Evolutionary conservation across 1,140 invertebrate genomes (phyloP).

Genomic region (Vanessa atalanta): DNA sequence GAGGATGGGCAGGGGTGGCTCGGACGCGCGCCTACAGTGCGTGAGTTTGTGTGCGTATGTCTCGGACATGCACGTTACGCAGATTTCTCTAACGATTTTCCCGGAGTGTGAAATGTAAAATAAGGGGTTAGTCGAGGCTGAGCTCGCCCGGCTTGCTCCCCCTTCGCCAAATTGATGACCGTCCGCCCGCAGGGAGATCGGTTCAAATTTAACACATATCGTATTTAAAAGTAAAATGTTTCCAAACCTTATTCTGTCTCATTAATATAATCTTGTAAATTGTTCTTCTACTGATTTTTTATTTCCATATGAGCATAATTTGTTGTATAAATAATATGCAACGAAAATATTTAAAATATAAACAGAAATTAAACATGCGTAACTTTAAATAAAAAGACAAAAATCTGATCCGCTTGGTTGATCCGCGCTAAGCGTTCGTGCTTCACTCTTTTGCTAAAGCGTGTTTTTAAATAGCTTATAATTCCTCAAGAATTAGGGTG

Average conservation of each 20-base stretch:
- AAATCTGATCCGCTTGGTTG: too few species aligned
- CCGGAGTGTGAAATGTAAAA: constrained; percentile 81
- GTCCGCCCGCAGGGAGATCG: constrained; percentile 72
- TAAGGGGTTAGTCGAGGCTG: constrained; percentile 77
- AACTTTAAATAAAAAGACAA: too few species aligned
- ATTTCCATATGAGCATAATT: background rate
- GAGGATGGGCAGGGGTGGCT: constrained; percentile 56
- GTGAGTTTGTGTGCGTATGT: constrained; percentile 65
- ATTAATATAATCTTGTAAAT: constrained; percentile 65
- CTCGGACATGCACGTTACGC: constrained; percentile 77
- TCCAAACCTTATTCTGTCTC: constrained; percentile 54
- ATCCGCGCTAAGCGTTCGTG: too few species aligned
- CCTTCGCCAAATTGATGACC: constrained; percentile 76
- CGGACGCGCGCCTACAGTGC: constrained; percentile 53
- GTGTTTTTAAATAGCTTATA: too few species aligned
- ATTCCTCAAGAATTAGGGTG: too few species aligned
- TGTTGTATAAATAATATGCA: background rate
- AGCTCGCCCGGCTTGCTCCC: constrained; percentile 51
- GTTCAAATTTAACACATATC: constrained; percentile 79
- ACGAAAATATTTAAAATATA: too few species aligned
- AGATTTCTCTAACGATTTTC: constrained; percentile 81
- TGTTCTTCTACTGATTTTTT: constrained; percentile 6
- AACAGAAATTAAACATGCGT: too few species aligned
- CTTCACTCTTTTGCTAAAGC: too few species aligned
- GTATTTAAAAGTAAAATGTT: constrained; percentile 74